Conservation (phyloP, 2,888 invertebrate species). For the Melanargia galathea region DNA sequence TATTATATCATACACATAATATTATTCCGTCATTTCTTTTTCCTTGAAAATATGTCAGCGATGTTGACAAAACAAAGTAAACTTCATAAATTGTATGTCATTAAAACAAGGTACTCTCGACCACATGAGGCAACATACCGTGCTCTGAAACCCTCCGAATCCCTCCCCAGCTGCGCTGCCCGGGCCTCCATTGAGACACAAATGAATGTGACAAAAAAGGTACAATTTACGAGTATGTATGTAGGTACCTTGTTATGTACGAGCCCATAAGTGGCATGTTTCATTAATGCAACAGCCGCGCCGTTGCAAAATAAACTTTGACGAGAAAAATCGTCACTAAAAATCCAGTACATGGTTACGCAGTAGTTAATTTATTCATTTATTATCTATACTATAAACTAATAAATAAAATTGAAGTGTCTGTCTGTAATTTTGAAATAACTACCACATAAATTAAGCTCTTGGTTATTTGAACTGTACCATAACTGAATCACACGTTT, state of each 20-base stretch:
- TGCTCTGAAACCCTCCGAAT: neutral
- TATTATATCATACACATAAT: too few relatives aligned
- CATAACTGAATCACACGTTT: too few relatives aligned
- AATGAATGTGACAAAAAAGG: slow-evolving; percentile 22
- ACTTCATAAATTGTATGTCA: slow-evolving; percentile 19
- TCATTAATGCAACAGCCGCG: neutral
- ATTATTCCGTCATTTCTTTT: neutral
- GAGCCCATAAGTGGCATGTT: slow-evolving; percentile 1
- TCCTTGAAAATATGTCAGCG: slow-evolving; percentile 2
- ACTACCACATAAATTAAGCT: too few relatives aligned
- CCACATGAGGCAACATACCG: slow-evolving; percentile 14
- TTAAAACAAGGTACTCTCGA: slow-evolving; percentile 8
- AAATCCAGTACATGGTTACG: too few relatives aligned
- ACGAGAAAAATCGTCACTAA: too few relatives aligned
- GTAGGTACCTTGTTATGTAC: slow-evolving; percentile 14
- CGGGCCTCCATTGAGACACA: slow-evolving; percentile 7
- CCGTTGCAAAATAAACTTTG: neutral
- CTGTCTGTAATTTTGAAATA: too few relatives aligned
- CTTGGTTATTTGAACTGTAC: too few relatives aligned
- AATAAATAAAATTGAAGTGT: too few relatives aligned
- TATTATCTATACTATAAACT: too few relatives aligned
- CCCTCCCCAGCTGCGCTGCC: slow-evolving; percentile 5
- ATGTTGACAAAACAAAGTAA: neutral
- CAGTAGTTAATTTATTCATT: too few relatives aligned
- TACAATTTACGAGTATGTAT: slow-evolving; percentile 16